These are phyloP conservation scores for Penaeus chinensis DNA, from an alignment of 1,140 invertebrate genomes.

Conservation along the genomic window DNA sequence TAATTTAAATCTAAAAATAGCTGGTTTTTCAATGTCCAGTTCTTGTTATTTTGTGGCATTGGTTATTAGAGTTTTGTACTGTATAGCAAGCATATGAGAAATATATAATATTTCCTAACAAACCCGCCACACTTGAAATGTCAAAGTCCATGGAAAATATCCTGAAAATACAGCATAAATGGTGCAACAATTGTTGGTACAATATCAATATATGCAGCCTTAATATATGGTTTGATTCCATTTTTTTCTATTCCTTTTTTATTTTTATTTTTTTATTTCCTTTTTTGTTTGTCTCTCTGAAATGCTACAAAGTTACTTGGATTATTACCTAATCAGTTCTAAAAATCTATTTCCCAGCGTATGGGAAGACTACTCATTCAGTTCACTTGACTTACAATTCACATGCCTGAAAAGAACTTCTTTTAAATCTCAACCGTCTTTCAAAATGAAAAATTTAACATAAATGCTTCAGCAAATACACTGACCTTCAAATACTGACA, in stretches of 20 bases:
- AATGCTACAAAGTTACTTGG: conserved; percentile 48
- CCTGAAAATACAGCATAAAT: conserved; percentile 14
- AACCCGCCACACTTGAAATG: conserved; percentile 48
- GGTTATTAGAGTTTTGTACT: conserved; percentile 40
- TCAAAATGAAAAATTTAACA: conserved; percentile 9
- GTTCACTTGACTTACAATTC: conserved; percentile 12
- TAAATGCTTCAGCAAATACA: neutral
- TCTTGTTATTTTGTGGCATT: conserved; percentile 33
- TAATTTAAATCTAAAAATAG: conserved; percentile 41
- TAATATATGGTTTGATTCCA: neutral
- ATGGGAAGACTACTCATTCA: conserved; percentile 47
- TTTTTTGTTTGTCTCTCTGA: conserved; percentile 26
- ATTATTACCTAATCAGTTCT: conserved; percentile 38
- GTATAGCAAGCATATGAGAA: conserved; percentile 47
- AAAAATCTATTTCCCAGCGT: conserved; percentile 42
- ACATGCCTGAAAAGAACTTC: neutral
- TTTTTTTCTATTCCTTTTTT: no score
- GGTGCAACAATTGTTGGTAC: neutral
- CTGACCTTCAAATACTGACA: conserved; percentile 18
- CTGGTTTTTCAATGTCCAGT: conserved; percentile 48
- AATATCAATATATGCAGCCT: conserved; percentile 1
- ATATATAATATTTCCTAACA: conserved; percentile 46
- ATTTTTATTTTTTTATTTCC: neutral
- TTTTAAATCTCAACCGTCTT: neutral
- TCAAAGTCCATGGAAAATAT: conserved; percentile 3